Base-by-base conservation (phyloP, 2,113 vertebrate genomes). In the western clawed frog (Xenopus tropicalis) region DNA sequence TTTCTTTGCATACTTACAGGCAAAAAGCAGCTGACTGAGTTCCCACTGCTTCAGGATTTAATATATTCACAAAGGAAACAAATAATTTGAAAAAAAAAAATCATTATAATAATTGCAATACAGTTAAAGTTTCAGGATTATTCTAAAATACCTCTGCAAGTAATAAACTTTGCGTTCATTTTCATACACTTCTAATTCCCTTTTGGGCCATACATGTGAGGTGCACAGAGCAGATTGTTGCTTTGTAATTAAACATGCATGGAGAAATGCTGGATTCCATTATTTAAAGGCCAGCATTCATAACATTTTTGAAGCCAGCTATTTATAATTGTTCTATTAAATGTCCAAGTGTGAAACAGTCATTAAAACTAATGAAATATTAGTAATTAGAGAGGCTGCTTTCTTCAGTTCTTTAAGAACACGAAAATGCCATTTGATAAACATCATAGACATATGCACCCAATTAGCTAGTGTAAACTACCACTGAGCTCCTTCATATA, bases 331-430 rank as follows among this genome's bases (percentile, higher is more conserved):
- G 61, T 74, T 74, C 14, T 42, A 56, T 44, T 68, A 61, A 74
- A 74, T 68, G 57, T 52, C 52, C 20, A 43, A 21, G 52, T 57
- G 63, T 67, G 56, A 68, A 68, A 43, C 24, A 21, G 61, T 68
- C 57, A 43, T 74, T 74, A 74, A 68, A 61, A 52, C 72, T 52
- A 74, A 74, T 74, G 54, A 74, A 74, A 61, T 67, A 61, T 68
- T 68, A 68, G 72, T 57, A 74, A 74, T 74, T 74, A 74, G 56
- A 59, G 54, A 66, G 56, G 25, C 54, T 74, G 64, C 67, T 68
- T 66, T 61, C 44, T 54, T 61, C 59, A 46, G n/a, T 74, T 57
- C 64, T 68, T 67, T 59, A 74, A 24, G 56, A 74, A 66, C 23
- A 23, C 20, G 56, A 13, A 74, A 5, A 67, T 74, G 64, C 46